phyloP scores from a whole-genome alignment of 1,140 invertebrate species.

The Gonatopus flavifemur region DNA sequence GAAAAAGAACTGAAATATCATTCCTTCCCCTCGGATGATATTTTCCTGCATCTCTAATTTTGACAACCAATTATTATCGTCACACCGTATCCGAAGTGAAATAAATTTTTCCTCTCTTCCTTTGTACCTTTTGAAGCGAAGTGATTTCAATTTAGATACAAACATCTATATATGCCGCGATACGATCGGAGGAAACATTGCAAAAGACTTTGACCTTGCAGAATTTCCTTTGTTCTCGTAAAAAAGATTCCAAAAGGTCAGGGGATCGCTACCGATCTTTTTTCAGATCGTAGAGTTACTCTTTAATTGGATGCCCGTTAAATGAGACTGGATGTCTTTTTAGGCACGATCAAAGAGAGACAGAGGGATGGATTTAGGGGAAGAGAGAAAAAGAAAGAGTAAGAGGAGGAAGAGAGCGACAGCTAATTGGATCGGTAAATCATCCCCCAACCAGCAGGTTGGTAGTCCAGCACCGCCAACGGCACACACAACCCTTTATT shows the following conservation, averaged over 20 bases:
- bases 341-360: slow-evolving; percentile 34
- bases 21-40: neutral
- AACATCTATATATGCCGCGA: no score
- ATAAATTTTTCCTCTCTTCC: no score
- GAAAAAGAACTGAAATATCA: no score
- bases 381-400: slow-evolving; percentile 9
- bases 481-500: slow-evolving; percentile 60
- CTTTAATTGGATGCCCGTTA: slow-evolving; percentile 58
- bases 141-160: no score
- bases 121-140: no score
- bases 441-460: slow-evolving; percentile 56
- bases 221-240: neutral
- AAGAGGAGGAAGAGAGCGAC: slow-evolving; percentile 19
- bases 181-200: no score
- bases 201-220: neutral
- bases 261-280: neutral
- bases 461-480: slow-evolving; percentile 45
- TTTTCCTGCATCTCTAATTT: neutral
- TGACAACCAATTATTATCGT: neutral
- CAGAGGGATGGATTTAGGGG: slow-evolving; percentile 1
- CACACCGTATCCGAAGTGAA: neutral
- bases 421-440: slow-evolving; percentile 61
- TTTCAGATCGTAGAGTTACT: slow-evolving; percentile 34
- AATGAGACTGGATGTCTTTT: slow-evolving; percentile 59
- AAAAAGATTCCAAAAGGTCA: neutral